Evolutionary conservation across 2,113 vertebrate genomes (phyloP), one percentile per base, ranked within the genome.

Genomic region (Talpa occidentalis): DNA sequence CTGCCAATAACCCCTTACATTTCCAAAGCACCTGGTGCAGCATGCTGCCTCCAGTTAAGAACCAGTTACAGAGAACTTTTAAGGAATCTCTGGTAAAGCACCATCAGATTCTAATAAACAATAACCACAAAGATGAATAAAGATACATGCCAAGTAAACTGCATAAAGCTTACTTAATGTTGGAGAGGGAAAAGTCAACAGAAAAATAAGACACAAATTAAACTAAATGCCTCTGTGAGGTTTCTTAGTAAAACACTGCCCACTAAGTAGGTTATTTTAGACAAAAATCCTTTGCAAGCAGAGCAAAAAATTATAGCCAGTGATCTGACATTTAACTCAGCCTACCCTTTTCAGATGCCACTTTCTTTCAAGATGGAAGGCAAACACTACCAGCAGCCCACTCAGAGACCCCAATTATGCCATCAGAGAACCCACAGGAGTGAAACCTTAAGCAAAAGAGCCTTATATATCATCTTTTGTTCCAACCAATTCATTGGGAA

Each of bases 361-460:
- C 64, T 76, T 92, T 86, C 78, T 91, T 90, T 93, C 54, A 92
- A 67, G 64, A 84, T 40, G 19, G 54, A 93, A 91, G 52, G 30
- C 66, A 89, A 85, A 89, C 26, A 49, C 22, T 62, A 88, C 7
- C 37, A 91, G 82, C 8, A 32, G 54, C 47, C 44, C 22, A 0
- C n/a, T 60, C n/a, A 86, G 56, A 80, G 49, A 60, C 44, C 59
- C 94, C 66, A 88, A 42, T 56, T 42, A 81, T 15, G 5, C 42
- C 32, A 56, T 22, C 6, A n/a, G 32, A 88, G 32, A 40, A 42
- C 32, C 54, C 42, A 67, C 2, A 44, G 42, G 56, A 77, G 59
- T 16, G 54, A 91, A 82, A 73, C 32, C 49, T 52, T 73, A 32
- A 21, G 30, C 44, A 54, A 35, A 52, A 67, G 22, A 69, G 54